phyloP scores from a whole-genome alignment of 2,888 invertebrate genomes.

The Melolontha melolontha region DNA sequence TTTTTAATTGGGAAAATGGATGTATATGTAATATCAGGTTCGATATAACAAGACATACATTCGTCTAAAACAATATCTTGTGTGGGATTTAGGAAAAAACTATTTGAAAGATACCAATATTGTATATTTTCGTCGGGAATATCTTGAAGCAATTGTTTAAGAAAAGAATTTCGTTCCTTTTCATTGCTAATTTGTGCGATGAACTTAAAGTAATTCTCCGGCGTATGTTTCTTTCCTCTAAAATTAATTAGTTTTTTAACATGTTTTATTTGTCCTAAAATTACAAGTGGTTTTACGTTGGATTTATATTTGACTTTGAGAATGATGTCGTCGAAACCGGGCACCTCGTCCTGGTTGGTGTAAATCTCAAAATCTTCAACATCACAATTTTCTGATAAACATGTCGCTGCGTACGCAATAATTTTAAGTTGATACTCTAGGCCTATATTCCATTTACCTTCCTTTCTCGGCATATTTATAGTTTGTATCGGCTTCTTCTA shows the following conservation, averaged over 20 bases:
- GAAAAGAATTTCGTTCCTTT: background rate
- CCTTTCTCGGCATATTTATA: slow-evolving; percentile 7
- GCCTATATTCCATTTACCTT: slow-evolving; percentile 11
- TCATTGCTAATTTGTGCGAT: background rate
- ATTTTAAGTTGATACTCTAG: slow-evolving; percentile 6
- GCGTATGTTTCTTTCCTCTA: background rate
- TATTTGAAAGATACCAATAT: slow-evolving; percentile 21
- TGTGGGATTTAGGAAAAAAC: background rate
- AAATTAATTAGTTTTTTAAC: slow-evolving; percentile 1
- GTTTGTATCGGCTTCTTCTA: too few relatives aligned
- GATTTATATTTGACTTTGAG: slow-evolving; percentile 7
- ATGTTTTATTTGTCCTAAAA: slow-evolving; percentile 20
- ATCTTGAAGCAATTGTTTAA: background rate
- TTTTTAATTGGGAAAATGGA: background rate
- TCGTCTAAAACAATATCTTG: background rate
- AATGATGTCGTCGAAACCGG: slow-evolving; percentile 17
- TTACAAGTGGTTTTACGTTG: background rate
- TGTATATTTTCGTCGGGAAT: slow-evolving; percentile 9
- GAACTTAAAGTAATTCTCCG: background rate
- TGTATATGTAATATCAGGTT: background rate
- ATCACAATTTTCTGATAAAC: slow-evolving; percentile 6
- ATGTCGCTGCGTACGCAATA: slow-evolving; percentile 25
- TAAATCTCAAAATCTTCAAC: slow-evolving; percentile 15
- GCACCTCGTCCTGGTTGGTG: slow-evolving; percentile 9
- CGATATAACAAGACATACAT: background rate